Conservation (phyloP, 2,113 vertebrate species). For the Clarias macrocephalus region DNA sequence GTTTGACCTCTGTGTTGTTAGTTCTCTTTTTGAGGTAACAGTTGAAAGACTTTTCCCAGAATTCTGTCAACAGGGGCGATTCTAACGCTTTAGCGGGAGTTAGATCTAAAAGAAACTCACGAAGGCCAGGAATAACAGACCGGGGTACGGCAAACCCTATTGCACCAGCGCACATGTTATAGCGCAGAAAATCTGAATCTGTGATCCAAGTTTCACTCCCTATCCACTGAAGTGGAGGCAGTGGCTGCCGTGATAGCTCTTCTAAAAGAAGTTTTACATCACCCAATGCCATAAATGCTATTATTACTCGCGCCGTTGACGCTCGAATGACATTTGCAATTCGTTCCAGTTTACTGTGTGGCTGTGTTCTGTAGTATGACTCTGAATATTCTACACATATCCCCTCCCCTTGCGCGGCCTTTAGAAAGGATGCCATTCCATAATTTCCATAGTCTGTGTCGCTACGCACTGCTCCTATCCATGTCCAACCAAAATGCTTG, state of each 20-base stretch:
- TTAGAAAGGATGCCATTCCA: slow-evolving; percentile 67
- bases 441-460: slow-evolving; percentile 74
- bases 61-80: slow-evolving; percentile 61
- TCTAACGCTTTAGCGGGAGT: slow-evolving; percentile 47
- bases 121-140: slow-evolving; percentile 67
- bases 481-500: slow-evolving; percentile 73
- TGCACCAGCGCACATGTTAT: slow-evolving; percentile 56
- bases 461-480: slow-evolving; percentile 72
- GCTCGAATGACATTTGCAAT: slow-evolving; percentile 68
- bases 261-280: slow-evolving; percentile 64
- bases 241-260: slow-evolving; percentile 56
- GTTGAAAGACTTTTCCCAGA: slow-evolving; percentile 69
- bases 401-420: slow-evolving; percentile 58
- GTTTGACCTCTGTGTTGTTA: not conserved
- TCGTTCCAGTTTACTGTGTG: slow-evolving; percentile 56
- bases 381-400: slow-evolving; percentile 72
- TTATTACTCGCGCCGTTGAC: slow-evolving; percentile 66
- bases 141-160: slow-evolving; percentile 64
- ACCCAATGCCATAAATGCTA: slow-evolving; percentile 60
- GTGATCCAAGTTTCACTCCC: slow-evolving; percentile 70
- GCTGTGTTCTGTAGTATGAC: slow-evolving; percentile 59
- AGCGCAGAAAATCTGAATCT: slow-evolving; percentile 54
- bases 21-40: slow-evolving; percentile 55
- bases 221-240: slow-evolving; percentile 68
- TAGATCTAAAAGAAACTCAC: slow-evolving; percentile 65